Evolutionary conservation across 2,797 vertebrate species (phyloP).

Genomic region (Oreortyx pictus): DNA sequence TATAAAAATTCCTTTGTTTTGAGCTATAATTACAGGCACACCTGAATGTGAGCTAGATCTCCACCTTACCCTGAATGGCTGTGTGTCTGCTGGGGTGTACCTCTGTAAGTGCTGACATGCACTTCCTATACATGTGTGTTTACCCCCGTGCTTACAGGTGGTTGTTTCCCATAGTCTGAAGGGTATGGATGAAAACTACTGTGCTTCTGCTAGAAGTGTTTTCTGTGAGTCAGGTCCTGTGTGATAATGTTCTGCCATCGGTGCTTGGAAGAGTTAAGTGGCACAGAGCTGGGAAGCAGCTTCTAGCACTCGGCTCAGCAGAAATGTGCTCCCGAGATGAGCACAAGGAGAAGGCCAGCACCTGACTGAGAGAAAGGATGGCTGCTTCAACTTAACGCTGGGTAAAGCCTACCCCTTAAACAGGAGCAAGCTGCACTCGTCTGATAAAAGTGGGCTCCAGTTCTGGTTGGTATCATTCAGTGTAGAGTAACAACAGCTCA

Average conservation of each 20-base stretch:
- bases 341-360: background rate
- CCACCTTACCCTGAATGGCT: background rate
- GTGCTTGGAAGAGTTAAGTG: background rate
- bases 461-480: background rate
- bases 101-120: background rate
- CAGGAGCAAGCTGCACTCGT: background rate
- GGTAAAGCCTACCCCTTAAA: background rate
- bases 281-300: background rate
- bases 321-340: background rate
- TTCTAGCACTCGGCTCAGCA: background rate
- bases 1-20: background rate
- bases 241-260: background rate
- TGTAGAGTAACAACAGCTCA: background rate
- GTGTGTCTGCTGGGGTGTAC: background rate
- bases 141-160: background rate
- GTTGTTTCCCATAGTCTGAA: background rate
- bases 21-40: background rate
- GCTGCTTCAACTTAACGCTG: background rate
- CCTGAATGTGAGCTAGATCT: background rate
- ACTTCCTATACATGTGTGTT: background rate
- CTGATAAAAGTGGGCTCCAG: background rate
- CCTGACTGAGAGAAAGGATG: background rate
- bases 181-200: background rate
- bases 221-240: background rate
- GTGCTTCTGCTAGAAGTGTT: background rate